Conservation (phyloP, 2,797 vertebrate genomes). For the Peromyscus aztecus region DNA sequence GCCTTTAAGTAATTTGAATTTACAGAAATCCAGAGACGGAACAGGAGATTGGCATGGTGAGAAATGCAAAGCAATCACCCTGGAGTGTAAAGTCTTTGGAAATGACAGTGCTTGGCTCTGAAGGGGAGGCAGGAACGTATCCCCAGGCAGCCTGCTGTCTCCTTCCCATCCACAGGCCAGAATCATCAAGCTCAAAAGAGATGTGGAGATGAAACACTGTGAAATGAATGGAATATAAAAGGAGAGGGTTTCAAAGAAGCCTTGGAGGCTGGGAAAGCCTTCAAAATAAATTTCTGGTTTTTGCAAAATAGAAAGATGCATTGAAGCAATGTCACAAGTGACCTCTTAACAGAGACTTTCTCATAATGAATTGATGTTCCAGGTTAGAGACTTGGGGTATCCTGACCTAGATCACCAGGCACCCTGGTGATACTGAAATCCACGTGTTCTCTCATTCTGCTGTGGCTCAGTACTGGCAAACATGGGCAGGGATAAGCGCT, state of each 20-base stretch:
- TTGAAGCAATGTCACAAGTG: neutral
- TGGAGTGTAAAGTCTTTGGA: neutral
- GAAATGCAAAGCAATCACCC: neutral
- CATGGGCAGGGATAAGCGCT: neutral
- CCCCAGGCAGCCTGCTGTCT: neutral
- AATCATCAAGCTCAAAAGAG: neutral
- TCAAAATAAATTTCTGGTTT: conserved; percentile 9
- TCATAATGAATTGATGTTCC: conserved; percentile 26
- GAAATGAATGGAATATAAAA: neutral
- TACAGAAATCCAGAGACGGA: conserved; percentile 4
- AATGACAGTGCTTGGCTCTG: neutral
- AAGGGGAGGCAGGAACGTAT: neutral
- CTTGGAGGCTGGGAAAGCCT: neutral
- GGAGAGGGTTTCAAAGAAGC: neutral
- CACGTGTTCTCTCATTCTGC: neutral
- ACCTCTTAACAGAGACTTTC: neutral
- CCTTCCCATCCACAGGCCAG: neutral
- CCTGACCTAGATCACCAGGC: neutral
- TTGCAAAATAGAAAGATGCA: neutral
- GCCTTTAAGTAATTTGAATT: neutral
- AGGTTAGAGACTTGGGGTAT: neutral
- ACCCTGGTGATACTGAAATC: neutral
- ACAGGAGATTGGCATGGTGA: neutral
- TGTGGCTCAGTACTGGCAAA: neutral
- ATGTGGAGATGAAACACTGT: neutral